Evolutionary conservation across 2,888 invertebrate species (phyloP).

Genomic region (Smittia sp.): DNA sequence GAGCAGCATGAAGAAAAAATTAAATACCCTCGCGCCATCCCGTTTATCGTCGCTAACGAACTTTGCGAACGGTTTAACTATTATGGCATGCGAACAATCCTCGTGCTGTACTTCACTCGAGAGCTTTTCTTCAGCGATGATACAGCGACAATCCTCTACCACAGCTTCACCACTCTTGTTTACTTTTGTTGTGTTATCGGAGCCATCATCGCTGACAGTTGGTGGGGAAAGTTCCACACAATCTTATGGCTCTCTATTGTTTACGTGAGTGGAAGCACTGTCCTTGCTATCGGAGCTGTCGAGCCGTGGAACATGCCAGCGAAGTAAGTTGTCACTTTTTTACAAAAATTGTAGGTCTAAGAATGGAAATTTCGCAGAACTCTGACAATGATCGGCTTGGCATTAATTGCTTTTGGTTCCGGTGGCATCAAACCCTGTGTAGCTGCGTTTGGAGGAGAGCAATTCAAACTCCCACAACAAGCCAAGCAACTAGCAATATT

Average conservation of each 20-base stretch:
- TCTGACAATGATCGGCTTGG: conserved; percentile 64
- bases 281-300: conserved; percentile 12
- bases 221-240: conserved; percentile 28
- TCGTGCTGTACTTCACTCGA: conserved; percentile 67
- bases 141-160: conserved; percentile 69
- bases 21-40: conserved; percentile 82
- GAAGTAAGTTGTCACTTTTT: background rate
- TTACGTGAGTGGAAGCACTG: conserved; percentile 1
- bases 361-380: conserved; percentile 51
- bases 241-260: conserved; percentile 22
- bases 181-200: conserved; percentile 67
- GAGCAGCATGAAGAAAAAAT: background rate
- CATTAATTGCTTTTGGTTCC: conserved; percentile 71
- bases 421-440: conserved; percentile 84
- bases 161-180: conserved; percentile 68
- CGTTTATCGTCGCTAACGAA: conserved; percentile 93
- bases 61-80: conserved; percentile 97
- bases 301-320: conserved; percentile 30
- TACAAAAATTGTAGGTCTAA: background rate
- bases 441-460: conserved; percentile 78
- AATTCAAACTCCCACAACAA: conserved; percentile 65
- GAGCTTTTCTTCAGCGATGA: conserved; percentile 53
- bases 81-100: conserved; percentile 89
- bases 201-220: conserved; percentile 23
- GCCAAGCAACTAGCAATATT: conserved; percentile 64